A percentile compares a stretch with the other conserved stretches of the same genome.
Conservation (phyloP, 2,888 invertebrate genomes). For the Sipha maydis region DNA sequence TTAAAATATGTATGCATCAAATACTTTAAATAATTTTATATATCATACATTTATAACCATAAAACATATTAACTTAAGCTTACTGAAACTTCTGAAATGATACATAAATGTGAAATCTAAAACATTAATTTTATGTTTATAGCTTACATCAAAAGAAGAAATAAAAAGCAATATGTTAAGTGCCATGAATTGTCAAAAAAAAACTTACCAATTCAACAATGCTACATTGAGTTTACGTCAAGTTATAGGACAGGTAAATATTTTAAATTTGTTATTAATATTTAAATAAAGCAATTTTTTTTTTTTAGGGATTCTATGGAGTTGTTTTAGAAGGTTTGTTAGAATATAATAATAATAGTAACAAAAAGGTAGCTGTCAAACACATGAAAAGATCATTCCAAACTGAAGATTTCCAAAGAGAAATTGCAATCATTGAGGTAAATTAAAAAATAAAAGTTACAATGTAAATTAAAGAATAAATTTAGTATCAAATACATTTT, state of each 20-base stretch:
- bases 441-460: not conserved
- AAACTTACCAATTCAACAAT: conserved; percentile 56
- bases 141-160: conserved; percentile 60
- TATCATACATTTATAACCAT: too few relatives aligned
- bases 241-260: conserved; percentile 58
- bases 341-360: conserved; percentile 71
- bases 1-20: too few relatives aligned
- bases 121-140: not conserved
- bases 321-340: conserved; percentile 83
- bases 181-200: conserved; percentile 52
- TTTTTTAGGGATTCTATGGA: conserved; percentile 82
- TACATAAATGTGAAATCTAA: too few relatives aligned
- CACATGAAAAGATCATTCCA: conserved; percentile 71
- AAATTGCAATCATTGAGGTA: conserved; percentile 89
- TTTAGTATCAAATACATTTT: conserved; percentile 62
- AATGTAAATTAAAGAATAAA: not conserved
- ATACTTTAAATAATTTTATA: too few relatives aligned
- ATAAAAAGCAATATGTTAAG: conserved; percentile 50
- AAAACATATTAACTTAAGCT: too few relatives aligned
- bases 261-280: not conserved
- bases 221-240: conserved; percentile 44
- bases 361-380: conserved; percentile 76
- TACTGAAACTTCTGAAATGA: too few relatives aligned
- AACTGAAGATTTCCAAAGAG: conserved; percentile 79
- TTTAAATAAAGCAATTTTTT: conserved; percentile 66